These are phyloP conservation scores for Ectropis grisescens DNA, from an alignment of 1,140 invertebrate species.

Conservation along the genomic window DNA sequence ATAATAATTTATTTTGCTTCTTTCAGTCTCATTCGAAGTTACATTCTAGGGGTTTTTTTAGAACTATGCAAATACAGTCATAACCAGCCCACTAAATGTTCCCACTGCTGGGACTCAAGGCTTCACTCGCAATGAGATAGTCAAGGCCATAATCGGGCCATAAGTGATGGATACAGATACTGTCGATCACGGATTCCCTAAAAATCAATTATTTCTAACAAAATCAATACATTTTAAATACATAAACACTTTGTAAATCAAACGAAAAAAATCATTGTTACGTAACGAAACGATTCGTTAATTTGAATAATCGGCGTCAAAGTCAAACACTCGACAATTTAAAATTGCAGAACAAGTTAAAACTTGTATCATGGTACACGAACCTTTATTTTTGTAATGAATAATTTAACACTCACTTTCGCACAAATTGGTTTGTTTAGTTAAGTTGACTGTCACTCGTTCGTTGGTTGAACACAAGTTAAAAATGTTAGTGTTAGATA, in stretches of 20 bases:
- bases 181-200: constrained; percentile 9
- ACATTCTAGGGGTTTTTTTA: too few relatives aligned
- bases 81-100: too few relatives aligned
- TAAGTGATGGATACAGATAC: too few relatives aligned
- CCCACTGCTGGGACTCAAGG: too few relatives aligned
- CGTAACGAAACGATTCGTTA: constrained; percentile 9
- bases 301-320: constrained; percentile 9
- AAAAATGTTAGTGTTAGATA: neutral
- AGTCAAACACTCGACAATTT: neutral
- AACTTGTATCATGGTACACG: neutral
- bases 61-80: too few relatives aligned
- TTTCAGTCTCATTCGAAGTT: too few relatives aligned
- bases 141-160: too few relatives aligned
- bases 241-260: constrained; percentile 7
- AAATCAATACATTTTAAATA: constrained; percentile 10
- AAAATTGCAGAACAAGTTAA: constrained; percentile 3
- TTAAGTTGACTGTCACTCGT: neutral
- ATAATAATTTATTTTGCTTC: too few relatives aligned
- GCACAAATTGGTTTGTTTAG: neutral
- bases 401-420: too few relatives aligned
- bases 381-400: too few relatives aligned
- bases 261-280: constrained; percentile 8
- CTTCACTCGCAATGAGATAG: too few relatives aligned
- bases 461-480: too few relatives aligned
- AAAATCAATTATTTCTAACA: constrained; percentile 11